Conservation (phyloP, 2,888 invertebrate species). For the Rambutsinella grinnellia region DNA sequence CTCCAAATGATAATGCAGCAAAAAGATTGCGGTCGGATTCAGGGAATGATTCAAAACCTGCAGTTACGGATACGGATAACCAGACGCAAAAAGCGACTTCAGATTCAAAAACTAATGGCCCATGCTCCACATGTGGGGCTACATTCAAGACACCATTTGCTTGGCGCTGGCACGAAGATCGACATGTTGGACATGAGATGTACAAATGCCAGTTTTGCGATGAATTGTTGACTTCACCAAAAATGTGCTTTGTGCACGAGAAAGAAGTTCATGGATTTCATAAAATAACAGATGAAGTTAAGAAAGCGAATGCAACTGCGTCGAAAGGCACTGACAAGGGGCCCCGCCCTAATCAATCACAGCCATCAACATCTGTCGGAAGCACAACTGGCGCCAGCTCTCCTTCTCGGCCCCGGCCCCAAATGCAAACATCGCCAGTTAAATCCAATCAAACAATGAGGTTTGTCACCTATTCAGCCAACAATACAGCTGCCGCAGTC, state of each 20-base stretch:
- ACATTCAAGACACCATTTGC: constrained; percentile 52
- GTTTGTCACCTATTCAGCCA: background rate
- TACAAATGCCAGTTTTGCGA: constrained; percentile 65
- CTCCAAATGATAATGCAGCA: background rate
- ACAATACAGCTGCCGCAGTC: constrained; percentile 4
- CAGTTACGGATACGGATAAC: background rate
- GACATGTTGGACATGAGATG: constrained; percentile 61
- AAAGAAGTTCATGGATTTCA: constrained; percentile 56
- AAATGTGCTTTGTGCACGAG: constrained; percentile 61
- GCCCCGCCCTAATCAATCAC: constrained; percentile 18
- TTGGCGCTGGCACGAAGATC: constrained; percentile 65
- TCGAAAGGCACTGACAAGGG: too few relatives aligned
- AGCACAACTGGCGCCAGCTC: too few relatives aligned
- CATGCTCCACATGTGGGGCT: constrained; percentile 58
- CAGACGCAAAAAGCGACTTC: background rate
- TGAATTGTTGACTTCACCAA: constrained; percentile 46
- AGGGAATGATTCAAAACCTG: background rate
- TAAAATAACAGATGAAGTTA: too few relatives aligned
- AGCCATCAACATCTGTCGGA: constrained; percentile 8
- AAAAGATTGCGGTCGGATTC: constrained; percentile 14
- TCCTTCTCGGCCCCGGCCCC: too few relatives aligned
- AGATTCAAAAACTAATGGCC: background rate
- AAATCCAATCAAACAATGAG: background rate
- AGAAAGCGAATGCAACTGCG: too few relatives aligned
- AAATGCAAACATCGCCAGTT: background rate